Evolutionary conservation across 2,888 invertebrate genomes (phyloP), one percentile per base, ranked within the genome.

Genomic region (Salpingus planirostris): DNA sequence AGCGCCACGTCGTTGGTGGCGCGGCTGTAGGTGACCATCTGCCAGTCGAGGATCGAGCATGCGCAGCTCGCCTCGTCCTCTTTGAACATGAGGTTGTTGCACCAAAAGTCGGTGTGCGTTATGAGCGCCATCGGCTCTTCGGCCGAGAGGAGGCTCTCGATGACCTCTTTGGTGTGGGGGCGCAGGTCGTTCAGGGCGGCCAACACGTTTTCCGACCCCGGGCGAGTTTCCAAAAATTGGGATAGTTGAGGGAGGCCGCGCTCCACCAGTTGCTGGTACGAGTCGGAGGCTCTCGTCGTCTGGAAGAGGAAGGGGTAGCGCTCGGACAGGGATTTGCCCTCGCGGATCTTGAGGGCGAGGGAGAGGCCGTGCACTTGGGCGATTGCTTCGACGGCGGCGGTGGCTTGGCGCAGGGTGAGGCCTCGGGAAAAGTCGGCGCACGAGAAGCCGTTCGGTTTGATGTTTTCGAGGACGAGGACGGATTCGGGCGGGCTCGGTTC

Each of bases 31-130:
- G 82, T 83, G 26, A 85, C 81, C 85, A 86, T 85, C 67, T 86
- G 86, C 85, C 85, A 86, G 58, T 86, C 85, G 24, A 86, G 64
- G 27, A 84, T 80, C 31, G 77, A 73, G 55, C 85, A 86, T 38
- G 74, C 70, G 48, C 72, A 73, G 10, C 15, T 11, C 11, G 60
- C 59, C 21, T 59, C 59, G 15, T 59, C 60, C 36, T 75, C 73
- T 33, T 70, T 67, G 52, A 86, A 83, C 38, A 84, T 66, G 10
- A 85, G 68, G 62, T 85, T 85, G 47, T 84, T 84, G 57, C 82
- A 81, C 86, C 86, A 86, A 60, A 86, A 86, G 57, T 86, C 86
- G 1, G 84, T 85, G 59, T 86, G 86, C 1, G 83, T 85, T 37
- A 86, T 77, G 3, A 84, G 68, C 1, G 84, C 80, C 50, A 78